Conservation (phyloP, 2,797 vertebrate species). For the Naso thynnoides region DNA sequence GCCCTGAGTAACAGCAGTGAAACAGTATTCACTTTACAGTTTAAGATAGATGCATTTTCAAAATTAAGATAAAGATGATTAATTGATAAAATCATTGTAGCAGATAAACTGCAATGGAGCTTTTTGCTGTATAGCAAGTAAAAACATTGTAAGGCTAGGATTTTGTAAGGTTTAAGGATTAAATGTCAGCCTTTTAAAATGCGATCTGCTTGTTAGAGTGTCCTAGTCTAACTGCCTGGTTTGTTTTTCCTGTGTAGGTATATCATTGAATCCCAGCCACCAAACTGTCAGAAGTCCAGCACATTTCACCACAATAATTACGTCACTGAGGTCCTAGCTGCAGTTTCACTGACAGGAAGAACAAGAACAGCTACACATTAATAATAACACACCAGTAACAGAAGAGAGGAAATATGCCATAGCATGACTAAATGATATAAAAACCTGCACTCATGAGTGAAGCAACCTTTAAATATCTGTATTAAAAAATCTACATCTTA, state of each 20-base stretch:
- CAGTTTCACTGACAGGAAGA: background rate
- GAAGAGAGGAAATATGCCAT: background rate
- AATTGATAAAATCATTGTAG: background rate
- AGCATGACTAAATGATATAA: too few species aligned
- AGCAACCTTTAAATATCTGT: background rate
- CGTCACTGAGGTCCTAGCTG: background rate
- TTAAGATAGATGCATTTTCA: background rate
- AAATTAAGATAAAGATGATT: background rate
- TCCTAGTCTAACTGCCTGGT: background rate
- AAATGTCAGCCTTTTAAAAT: background rate
- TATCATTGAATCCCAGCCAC: background rate
- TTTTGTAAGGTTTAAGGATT: background rate
- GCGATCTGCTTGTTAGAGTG: background rate
- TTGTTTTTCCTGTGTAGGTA: constrained; percentile 1
- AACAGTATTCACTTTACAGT: background rate
- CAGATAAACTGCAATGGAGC: background rate
- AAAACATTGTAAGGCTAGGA: background rate
- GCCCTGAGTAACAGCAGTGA: background rate
- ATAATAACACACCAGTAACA: background rate
- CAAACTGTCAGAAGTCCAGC: background rate
- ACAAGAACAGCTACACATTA: background rate
- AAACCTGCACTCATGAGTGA: too few species aligned
- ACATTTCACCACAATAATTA: background rate
- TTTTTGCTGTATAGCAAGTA: background rate
- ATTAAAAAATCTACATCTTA: background rate